phyloP scores from a whole-genome alignment of 2,113 vertebrate genomes.

The Vanacampus margaritifer region DNA sequence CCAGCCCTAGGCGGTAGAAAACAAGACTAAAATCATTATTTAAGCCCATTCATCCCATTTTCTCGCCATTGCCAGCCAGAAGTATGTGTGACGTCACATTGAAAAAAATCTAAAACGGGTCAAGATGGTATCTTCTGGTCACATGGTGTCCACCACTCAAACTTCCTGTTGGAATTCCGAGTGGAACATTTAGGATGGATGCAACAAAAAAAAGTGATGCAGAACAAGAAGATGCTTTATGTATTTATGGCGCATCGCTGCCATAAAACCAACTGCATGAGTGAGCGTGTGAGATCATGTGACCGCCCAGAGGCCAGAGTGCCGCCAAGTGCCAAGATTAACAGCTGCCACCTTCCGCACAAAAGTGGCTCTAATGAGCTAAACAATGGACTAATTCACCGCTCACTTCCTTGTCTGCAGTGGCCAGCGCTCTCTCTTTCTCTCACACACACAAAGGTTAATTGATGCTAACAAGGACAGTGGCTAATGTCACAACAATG shows the following conservation, averaged over 20 bases:
- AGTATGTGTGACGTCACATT: too few relatives aligned
- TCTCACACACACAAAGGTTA: neutral
- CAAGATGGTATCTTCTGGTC: conserved; percentile 24
- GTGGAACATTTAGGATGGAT: conserved; percentile 21
- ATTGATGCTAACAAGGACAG: neutral
- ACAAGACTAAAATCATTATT: too few relatives aligned
- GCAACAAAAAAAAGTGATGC: conserved; percentile 16
- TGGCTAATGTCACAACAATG: neutral
- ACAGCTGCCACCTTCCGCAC: conserved; percentile 68
- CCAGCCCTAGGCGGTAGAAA: too few relatives aligned
- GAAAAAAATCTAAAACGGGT: conserved; percentile 1
- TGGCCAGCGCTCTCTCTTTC: conserved; percentile 43
- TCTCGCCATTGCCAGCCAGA: too few relatives aligned
- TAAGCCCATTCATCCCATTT: too few relatives aligned
- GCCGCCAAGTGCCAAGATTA: conserved; percentile 58
- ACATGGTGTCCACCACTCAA: conserved; percentile 34
- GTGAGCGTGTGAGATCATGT: conserved; percentile 5
- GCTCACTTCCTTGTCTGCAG: conserved; percentile 49
- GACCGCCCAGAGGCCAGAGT: conserved; percentile 38
- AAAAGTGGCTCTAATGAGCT: conserved; percentile 63
- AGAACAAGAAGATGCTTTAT: conserved; percentile 43
- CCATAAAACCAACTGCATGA: conserved; percentile 14
- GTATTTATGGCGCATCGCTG: conserved; percentile 37
- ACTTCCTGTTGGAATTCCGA: conserved; percentile 31
- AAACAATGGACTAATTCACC: conserved; percentile 68